These are phyloP conservation scores for Cirrhinus mrigala DNA, from an alignment of 2,797 vertebrate species.

Conservation along the genomic window DNA sequence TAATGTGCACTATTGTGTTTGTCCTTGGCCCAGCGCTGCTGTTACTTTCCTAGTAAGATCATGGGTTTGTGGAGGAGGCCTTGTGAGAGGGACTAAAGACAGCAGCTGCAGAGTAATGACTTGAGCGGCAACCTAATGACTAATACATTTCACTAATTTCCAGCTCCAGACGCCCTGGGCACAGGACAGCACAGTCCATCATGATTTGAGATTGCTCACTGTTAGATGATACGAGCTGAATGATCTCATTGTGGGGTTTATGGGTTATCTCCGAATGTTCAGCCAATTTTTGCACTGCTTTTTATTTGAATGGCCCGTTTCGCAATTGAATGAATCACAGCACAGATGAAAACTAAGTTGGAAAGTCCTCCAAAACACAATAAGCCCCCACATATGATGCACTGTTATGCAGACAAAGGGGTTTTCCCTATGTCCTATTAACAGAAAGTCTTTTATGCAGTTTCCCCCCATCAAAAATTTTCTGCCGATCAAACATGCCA, in stretches of 20 bases:
- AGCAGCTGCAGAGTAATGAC: slow-evolving; percentile 43
- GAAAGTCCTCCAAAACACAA: slow-evolving; percentile 66
- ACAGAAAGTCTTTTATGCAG: slow-evolving; percentile 59
- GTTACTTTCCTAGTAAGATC: slow-evolving; percentile 37
- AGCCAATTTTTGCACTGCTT: slow-evolving; percentile 70
- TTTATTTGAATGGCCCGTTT: slow-evolving; percentile 76
- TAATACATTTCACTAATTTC: slow-evolving; percentile 45
- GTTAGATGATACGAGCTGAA: slow-evolving; percentile 66
- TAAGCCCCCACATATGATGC: slow-evolving; percentile 64
- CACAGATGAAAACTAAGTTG: slow-evolving; percentile 57
- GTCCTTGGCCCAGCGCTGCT: slow-evolving; percentile 36
- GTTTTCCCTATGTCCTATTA: slow-evolving; percentile 48
- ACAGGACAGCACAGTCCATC: slow-evolving; percentile 26
- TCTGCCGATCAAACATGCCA: slow-evolving; percentile 61
- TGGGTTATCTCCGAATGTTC: slow-evolving; percentile 78
- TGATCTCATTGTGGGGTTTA: slow-evolving; percentile 77
- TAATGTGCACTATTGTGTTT: neutral
- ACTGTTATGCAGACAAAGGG: slow-evolving; percentile 59
- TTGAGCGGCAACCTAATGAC: slow-evolving; percentile 24
- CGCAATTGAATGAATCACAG: slow-evolving; percentile 71
- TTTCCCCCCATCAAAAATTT: slow-evolving; percentile 55
- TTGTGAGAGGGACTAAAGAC: slow-evolving; percentile 14
- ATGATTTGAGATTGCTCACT: slow-evolving; percentile 61
- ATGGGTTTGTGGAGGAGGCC: slow-evolving; percentile 29
- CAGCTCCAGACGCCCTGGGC: neutral